Base-by-base conservation (phyloP, 2,797 vertebrate species). In the Catostomus latipinnis region DNA sequence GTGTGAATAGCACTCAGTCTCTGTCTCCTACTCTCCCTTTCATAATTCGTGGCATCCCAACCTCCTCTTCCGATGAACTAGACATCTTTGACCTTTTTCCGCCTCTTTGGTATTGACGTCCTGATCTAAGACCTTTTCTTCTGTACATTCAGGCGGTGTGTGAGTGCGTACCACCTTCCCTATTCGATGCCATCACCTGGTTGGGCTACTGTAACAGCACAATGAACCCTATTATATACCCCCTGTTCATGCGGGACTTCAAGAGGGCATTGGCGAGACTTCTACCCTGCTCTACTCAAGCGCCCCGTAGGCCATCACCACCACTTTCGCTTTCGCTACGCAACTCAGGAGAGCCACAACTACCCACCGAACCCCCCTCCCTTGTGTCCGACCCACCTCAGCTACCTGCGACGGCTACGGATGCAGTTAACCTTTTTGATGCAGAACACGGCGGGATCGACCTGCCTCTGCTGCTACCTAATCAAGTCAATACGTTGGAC, bases 131-230 rank as follows among this genome's bases (percentile, higher is more conserved):
- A 77, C 73, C 73, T 80, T 82, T 74, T 70, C 0, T 68, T 66
- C 13, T 86, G 13, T 84, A 78, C 76, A 13, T 57, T 6, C 91
- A 99, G 97, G 97, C 96, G 0, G 95, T 96, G 71, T 99, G 98
- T 0, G 92, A 95, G 89, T 99, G 98, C 0, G 67, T 98, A 66
- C 96, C 97, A 0, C 88, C 89, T 0, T 92, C 92, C 0, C 94
- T 98, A 85, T 99, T 99, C 0, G 97, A 99, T 0, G 92, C 95
- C 84, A 96, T 98, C 81, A 99, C 97, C 1, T 99, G 98, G 98
- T 92, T 99, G 57, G 98, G 98, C 9, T 99, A 99, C 92, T 99
- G 96, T 89, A 99, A 99, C 94, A 99, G 98, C 93, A 98, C 97
- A 22, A 96, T 98, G 94, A 99, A 99, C 91, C 98, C 98, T 80